phyloP scores from a whole-genome alignment of 2,888 invertebrate species.

The Lycaena phlaeas region DNA sequence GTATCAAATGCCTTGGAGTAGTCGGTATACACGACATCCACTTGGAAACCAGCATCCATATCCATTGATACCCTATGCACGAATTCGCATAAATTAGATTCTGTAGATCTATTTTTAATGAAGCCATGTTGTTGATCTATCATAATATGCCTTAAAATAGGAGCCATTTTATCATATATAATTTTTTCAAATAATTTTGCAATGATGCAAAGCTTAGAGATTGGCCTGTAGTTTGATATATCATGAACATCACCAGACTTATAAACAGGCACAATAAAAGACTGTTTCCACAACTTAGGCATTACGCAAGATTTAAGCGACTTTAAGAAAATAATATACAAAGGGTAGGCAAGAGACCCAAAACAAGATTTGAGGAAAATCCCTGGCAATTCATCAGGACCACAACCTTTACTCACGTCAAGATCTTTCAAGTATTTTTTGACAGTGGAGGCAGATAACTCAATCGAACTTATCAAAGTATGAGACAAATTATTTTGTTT shows the following conservation, averaged over 20 bases:
- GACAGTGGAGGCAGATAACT: background rate
- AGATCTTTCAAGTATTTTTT: conserved; percentile 6
- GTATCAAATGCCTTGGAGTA: too few relatives aligned
- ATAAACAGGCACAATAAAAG: conserved; percentile 11
- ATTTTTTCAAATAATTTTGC: conserved; percentile 4
- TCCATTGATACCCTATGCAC: background rate
- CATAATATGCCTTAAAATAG: too few relatives aligned
- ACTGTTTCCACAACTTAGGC: conserved; percentile 11
- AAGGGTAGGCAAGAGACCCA: conserved; percentile 10
- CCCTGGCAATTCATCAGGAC: conserved; percentile 12
- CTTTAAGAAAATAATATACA: conserved; percentile 9
- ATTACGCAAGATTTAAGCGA: conserved; percentile 10
- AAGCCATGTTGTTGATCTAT: background rate
- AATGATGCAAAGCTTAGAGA: conserved; percentile 10
- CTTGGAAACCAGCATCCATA: conserved; percentile 1
- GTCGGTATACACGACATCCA: background rate
- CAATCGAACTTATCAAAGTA: too few relatives aligned
- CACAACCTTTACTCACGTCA: conserved; percentile 10
- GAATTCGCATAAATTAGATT: background rate
- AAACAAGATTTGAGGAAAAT: conserved; percentile 11
- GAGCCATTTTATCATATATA: background rate
- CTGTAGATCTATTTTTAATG: background rate
- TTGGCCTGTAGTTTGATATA: conserved; percentile 11
- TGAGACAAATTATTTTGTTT: too few relatives aligned
- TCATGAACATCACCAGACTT: conserved; percentile 11